phyloP scores from a whole-genome alignment of 2,888 invertebrate species.

The Drosophila testacea region DNA sequence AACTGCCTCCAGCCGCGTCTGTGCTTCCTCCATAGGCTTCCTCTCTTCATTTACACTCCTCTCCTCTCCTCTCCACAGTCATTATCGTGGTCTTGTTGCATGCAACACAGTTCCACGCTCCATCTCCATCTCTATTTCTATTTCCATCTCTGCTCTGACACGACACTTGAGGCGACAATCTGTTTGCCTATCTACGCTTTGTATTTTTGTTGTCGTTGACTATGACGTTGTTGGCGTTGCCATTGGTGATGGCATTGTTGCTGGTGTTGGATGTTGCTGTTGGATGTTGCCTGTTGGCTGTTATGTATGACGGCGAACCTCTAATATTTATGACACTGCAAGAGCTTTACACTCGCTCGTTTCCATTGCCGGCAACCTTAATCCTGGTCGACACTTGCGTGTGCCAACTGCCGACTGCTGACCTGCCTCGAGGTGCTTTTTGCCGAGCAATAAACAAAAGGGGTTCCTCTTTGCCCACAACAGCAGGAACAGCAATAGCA shows the following conservation, averaged over 20 bases:
- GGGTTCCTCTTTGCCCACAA: constrained; percentile 13
- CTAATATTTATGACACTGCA: constrained; percentile 73
- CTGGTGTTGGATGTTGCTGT: constrained; percentile 12
- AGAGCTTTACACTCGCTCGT: constrained; percentile 24
- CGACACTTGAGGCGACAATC: constrained; percentile 74
- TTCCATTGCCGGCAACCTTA: not conserved
- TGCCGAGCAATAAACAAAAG: constrained; percentile 51
- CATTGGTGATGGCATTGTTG: not conserved
- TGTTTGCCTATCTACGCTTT: constrained; percentile 75
- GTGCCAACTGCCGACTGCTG: constrained; percentile 16
- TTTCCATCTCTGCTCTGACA: constrained; percentile 24
- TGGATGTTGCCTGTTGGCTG: constrained; percentile 10
- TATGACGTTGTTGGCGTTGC: constrained; percentile 8
- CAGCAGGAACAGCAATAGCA: not conserved
- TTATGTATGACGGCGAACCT: constrained; percentile 49
- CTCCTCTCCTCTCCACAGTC: too few species aligned
- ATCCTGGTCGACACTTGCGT: constrained; percentile 12
- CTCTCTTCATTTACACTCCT: too few species aligned
- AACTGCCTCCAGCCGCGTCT: constrained; percentile 2
- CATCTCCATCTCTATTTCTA: constrained; percentile 1
- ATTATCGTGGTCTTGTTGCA: constrained; percentile 1
- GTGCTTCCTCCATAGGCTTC: not conserved
- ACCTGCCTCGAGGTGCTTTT: constrained; percentile 45
- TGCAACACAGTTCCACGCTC: constrained; percentile 9
- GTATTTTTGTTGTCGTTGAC: constrained; percentile 50